phyloP scores from a whole-genome alignment of 2,113 vertebrate species.

The Clarias gariepinus region DNA sequence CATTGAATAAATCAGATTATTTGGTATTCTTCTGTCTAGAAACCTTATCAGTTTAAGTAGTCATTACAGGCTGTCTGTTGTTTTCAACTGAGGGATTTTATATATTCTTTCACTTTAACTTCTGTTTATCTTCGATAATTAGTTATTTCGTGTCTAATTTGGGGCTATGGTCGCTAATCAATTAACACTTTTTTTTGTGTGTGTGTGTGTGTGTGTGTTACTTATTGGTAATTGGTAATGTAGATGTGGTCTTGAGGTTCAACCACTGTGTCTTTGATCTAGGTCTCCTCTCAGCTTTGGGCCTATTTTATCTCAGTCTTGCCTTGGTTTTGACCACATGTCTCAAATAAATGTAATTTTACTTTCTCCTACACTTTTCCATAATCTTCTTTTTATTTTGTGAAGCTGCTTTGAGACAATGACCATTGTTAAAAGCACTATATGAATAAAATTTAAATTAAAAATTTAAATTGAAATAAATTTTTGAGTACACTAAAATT shows the following conservation, averaged over 20 bases:
- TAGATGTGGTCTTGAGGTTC: neutral
- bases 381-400: too few species aligned
- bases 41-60: neutral
- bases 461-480: too few species aligned
- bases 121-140: neutral
- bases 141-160: neutral
- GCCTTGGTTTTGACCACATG: neutral
- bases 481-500: too few species aligned
- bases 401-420: too few species aligned
- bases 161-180: too few species aligned
- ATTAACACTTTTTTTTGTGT: too few species aligned
- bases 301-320: neutral
- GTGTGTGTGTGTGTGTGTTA: too few species aligned
- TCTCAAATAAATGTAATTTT: neutral
- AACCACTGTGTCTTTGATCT: neutral
- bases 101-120: neutral
- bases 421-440: too few species aligned
- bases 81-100: neutral
- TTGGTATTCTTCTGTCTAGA: neutral
- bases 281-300: neutral
- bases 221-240: too few species aligned
- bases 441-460: too few species aligned
- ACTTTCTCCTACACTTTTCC: neutral
- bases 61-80: neutral
- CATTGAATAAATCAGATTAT: neutral